These are phyloP conservation scores for Romanogobio albipinnatus DNA, from an alignment of 2,113 vertebrate genomes.

Conservation along the genomic window DNA sequence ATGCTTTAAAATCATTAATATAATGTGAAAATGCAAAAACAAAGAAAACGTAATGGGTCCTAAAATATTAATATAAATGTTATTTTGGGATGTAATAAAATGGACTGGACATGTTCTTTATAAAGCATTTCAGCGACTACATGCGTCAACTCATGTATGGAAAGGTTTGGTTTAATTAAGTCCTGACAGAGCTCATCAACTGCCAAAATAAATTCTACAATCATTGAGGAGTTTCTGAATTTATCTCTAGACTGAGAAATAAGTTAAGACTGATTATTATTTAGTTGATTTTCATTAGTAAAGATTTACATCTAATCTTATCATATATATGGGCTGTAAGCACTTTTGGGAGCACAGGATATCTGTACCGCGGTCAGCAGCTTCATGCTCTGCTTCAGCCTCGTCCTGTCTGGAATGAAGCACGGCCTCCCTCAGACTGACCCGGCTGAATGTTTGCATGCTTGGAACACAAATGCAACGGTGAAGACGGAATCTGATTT, in stretches of 20 bases:
- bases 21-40: no score
- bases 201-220: neutral
- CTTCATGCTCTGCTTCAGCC: neutral
- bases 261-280: conserved; percentile 7
- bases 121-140: neutral
- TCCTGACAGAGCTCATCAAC: neutral
- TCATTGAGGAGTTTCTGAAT: neutral
- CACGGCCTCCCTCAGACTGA: no score
- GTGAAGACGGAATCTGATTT: neutral
- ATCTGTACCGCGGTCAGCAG: neutral
- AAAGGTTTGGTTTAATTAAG: neutral
- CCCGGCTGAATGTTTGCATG: neutral
- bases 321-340: neutral
- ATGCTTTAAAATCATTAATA: no score
- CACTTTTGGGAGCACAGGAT: neutral
- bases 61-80: neutral
- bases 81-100: neutral
- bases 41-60: no score
- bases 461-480: neutral
- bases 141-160: neutral
- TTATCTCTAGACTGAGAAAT: neutral
- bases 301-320: neutral
- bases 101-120: neutral
- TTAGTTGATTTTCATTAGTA: neutral
- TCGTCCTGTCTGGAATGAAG: no score